Conservation (phyloP, 2,113 vertebrate genomes). For the Callipepla californica region DNA sequence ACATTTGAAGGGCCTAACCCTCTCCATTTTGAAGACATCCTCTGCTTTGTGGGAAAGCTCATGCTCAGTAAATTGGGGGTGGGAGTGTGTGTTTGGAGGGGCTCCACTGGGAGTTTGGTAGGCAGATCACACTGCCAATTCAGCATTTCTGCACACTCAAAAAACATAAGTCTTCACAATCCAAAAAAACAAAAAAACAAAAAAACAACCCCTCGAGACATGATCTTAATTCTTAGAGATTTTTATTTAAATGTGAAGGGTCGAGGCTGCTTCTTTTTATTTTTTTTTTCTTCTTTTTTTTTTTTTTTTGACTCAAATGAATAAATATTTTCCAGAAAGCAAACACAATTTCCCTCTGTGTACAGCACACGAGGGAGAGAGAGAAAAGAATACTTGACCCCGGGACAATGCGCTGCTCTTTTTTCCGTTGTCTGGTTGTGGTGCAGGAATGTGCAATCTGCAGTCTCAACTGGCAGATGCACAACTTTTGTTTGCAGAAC, state of each 20-base stretch:
- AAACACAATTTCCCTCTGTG: not conserved
- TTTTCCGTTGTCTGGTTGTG: constrained; percentile 14
- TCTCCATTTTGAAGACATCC: constrained; percentile 13
- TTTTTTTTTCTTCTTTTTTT: not conserved
- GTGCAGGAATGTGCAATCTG: constrained; percentile 52
- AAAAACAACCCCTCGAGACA: not conserved
- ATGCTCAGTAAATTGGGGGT: not conserved
- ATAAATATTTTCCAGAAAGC: constrained; percentile 33
- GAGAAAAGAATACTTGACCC: constrained; percentile 46
- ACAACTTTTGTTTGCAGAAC: constrained; percentile 62
- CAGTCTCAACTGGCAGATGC: constrained; percentile 35
- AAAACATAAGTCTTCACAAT: not conserved
- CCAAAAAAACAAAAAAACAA: not conserved
- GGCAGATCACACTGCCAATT: constrained; percentile 35
- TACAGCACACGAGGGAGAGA: not conserved
- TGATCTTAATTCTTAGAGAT: not conserved
- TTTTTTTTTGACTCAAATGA: not conserved
- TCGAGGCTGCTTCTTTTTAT: not conserved
- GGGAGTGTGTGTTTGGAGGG: not conserved
- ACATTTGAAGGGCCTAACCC: constrained; percentile 27
- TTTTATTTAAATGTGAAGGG: constrained; percentile 8
- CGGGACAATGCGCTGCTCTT: not conserved
- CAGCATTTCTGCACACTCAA: constrained; percentile 37
- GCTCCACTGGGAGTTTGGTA: not conserved
- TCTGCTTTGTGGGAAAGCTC: constrained; percentile 55